A percentile compares a stretch with the other conserved stretches of the same genome.
phyloP scores from a whole-genome alignment of 2,113 vertebrate genomes.

The Etheostoma cragini region DNA sequence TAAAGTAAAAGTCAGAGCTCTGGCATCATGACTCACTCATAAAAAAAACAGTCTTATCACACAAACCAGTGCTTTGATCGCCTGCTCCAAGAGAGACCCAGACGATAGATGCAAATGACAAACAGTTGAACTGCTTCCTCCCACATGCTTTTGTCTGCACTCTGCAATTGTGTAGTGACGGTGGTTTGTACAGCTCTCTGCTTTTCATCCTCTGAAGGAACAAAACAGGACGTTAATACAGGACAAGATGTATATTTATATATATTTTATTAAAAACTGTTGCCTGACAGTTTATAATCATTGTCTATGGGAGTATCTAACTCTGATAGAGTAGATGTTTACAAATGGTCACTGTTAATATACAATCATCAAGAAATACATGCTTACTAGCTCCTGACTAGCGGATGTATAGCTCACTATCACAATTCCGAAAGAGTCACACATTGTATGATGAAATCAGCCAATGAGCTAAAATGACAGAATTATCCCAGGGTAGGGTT shows the following conservation, averaged over 20 bases:
- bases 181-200: not conserved
- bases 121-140: not conserved
- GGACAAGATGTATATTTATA: constrained; percentile 29
- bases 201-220: not conserved
- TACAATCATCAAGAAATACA: constrained; percentile 56
- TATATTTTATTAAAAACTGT: constrained; percentile 82
- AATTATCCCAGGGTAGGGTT: too few species aligned
- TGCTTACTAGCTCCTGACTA: constrained; percentile 10
- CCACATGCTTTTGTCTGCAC: constrained; percentile 38
- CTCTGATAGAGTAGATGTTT: constrained; percentile 53
- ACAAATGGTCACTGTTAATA: constrained; percentile 53
- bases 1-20: constrained; percentile 8
- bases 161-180: constrained; percentile 3
- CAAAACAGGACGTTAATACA: constrained; percentile 30
- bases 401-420: constrained; percentile 6
- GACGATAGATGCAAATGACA: not conserved
- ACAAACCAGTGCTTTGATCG: not conserved
- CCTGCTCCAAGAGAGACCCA: constrained; percentile 10
- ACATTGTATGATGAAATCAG: not conserved
- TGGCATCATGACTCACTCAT: not conserved
- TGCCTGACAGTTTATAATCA: constrained; percentile 81
- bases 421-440: constrained; percentile 4
- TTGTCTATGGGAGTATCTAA: constrained; percentile 64
- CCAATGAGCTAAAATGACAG: constrained; percentile 18
- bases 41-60: not conserved